A percentile compares a stretch with the other conserved stretches of the same genome.
phyloP scores from a whole-genome alignment of 2,113 vertebrate genomes.

The Monarcha castaneiventris region DNA sequence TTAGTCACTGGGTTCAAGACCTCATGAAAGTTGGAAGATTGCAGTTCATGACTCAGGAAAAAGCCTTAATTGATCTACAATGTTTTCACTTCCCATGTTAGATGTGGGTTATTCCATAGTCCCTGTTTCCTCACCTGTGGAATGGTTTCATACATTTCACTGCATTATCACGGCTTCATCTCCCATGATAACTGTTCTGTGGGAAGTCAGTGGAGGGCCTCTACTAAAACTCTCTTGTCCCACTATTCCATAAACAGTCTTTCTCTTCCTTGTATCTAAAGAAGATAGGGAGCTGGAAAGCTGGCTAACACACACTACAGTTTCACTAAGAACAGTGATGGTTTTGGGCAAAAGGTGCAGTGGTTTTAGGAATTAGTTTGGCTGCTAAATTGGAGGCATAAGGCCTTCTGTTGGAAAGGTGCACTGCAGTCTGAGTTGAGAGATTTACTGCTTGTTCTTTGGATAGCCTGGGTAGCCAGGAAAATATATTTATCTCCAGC shows the following conservation, averaged over 20 bases:
- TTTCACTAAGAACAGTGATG: not conserved
- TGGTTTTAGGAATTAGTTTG: not conserved
- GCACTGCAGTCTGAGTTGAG: not conserved
- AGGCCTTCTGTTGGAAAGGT: not conserved
- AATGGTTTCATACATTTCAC: not conserved
- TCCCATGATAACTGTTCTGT: not conserved
- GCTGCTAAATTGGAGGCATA: not conserved
- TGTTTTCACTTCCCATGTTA: not conserved
- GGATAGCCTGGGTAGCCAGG: not conserved
- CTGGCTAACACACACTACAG: not conserved
- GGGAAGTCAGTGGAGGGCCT: not conserved
- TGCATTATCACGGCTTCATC: not conserved
- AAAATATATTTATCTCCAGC: constrained; percentile 31
- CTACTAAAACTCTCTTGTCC: not conserved
- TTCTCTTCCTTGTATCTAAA: not conserved
- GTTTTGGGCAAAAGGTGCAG: not conserved
- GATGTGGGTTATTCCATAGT: not conserved
- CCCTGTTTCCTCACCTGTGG: not conserved
- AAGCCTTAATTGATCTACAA: not conserved
- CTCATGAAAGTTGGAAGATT: not conserved
- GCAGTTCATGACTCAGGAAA: not conserved
- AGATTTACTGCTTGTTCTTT: constrained; percentile 25
- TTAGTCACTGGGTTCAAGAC: not conserved
- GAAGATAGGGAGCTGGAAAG: not conserved
- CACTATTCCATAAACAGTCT: fast-evolving